A percentile compares a stretch with the other conserved stretches of the same genome.
These are phyloP conservation scores for Aplochiton taeniatus DNA, from an alignment of 2,797 vertebrate species.

Conservation along the genomic window DNA sequence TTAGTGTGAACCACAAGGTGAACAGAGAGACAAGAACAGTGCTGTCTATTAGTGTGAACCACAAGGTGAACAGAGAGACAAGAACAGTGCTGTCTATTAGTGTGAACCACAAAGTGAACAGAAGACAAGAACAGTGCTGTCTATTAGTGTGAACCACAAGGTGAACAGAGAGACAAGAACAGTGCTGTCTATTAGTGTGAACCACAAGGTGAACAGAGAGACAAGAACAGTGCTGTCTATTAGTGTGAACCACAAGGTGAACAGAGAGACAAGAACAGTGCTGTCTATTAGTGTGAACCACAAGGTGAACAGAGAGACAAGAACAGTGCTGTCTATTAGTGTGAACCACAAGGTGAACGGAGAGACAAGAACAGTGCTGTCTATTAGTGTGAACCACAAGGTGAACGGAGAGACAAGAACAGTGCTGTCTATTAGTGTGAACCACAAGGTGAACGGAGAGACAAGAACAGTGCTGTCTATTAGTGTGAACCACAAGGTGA, in stretches of 20 bases:
- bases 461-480: background rate
- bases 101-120: background rate
- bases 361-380: background rate
- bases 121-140: background rate
- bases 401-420: background rate
- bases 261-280: background rate
- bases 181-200: background rate
- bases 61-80: background rate
- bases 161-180: background rate
- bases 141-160: background rate
- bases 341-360: background rate
- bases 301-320: background rate
- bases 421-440: background rate
- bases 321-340: background rate
- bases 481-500: background rate
- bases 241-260: background rate
- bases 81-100: background rate
- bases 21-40: background rate
- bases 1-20: background rate
- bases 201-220: background rate
- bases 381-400: background rate
- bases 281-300: background rate
- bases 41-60: background rate
- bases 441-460: background rate
- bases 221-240: background rate